A percentile compares a stretch with the other conserved stretches of the same genome.
phyloP scores from a whole-genome alignment of 2,888 invertebrate species.

The Caenorhabditis parvicauda region DNA sequence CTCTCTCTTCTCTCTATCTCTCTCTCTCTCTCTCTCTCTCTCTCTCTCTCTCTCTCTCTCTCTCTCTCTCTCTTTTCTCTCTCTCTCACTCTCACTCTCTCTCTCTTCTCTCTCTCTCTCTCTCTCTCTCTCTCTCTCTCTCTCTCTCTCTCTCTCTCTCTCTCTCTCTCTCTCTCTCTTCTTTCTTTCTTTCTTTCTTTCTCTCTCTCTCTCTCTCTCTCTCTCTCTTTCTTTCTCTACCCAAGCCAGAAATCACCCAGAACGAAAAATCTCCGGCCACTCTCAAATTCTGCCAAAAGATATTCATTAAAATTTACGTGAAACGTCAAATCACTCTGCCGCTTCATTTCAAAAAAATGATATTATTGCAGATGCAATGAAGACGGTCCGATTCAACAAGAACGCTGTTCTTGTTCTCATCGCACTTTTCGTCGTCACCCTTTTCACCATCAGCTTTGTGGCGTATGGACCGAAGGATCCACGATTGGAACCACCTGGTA shows the following conservation, averaged over 20 bases:
- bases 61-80: neutral
- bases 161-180: neutral
- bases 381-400: constrained; percentile 39
- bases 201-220: neutral
- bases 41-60: constrained; percentile 3
- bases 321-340: neutral
- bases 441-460: constrained; percentile 26
- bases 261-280: constrained; percentile 6
- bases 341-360: neutral
- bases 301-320: neutral
- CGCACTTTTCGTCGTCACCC: constrained; percentile 22
- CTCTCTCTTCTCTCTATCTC: constrained; percentile 7
- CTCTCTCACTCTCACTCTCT: constrained; percentile 11
- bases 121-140: constrained; percentile 3
- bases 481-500: neutral
- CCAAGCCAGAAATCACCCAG: neutral
- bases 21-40: constrained; percentile 9
- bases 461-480: neutral
- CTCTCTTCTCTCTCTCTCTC: constrained; percentile 7
- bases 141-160: neutral
- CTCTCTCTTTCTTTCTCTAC: neutral
- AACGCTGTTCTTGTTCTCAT: constrained; percentile 22
- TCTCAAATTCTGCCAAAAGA: neutral
- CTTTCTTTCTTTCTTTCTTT: neutral
- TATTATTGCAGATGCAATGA: constrained; percentile 30